Evolutionary conservation across 2,888 invertebrate genomes (phyloP).

Genomic region (Mylabris sibirica): DNA sequence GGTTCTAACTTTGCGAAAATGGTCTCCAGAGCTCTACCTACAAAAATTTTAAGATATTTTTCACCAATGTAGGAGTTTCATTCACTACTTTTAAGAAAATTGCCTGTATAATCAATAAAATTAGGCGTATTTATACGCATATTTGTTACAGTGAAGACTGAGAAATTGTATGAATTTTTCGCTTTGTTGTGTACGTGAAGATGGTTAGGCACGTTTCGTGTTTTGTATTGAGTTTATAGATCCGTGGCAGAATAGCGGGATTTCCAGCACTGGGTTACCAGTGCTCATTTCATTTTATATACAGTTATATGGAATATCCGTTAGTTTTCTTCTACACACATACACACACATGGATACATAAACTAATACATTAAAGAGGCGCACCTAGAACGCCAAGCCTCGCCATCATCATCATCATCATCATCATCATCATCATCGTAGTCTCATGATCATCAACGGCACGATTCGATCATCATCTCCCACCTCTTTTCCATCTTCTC

Average conservation of each 20-base stretch:
- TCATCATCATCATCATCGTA: not conserved
- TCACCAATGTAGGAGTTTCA: too few species aligned
- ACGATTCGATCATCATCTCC: not conserved
- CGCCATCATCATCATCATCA: slow-evolving; percentile 21
- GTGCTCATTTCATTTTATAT: slow-evolving; percentile 36
- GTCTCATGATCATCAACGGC: not conserved
- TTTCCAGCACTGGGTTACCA: slow-evolving; percentile 51
- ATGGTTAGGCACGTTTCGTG: slow-evolving; percentile 23
- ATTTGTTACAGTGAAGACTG: slow-evolving; percentile 9
- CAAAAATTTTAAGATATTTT: too few species aligned
- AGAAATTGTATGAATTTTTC: not conserved
- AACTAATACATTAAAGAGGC: slow-evolving; percentile 17
- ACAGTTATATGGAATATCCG: slow-evolving; percentile 41
- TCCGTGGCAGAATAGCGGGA: slow-evolving; percentile 45
- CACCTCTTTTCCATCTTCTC: not conserved
- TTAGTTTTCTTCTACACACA: slow-evolving; percentile 36
- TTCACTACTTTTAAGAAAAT: too few species aligned
- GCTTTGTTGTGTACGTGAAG: not conserved
- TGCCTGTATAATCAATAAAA: too few species aligned
- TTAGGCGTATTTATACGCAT: not conserved
- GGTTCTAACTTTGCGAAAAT: too few species aligned
- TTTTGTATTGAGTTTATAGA: slow-evolving; percentile 15
- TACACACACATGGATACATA: not conserved
- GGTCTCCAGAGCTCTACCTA: too few species aligned
- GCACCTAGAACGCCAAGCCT: slow-evolving; percentile 33